Evolutionary conservation across 2,797 vertebrate species (phyloP).

Genomic region (Etheostoma perlongum): DNA sequence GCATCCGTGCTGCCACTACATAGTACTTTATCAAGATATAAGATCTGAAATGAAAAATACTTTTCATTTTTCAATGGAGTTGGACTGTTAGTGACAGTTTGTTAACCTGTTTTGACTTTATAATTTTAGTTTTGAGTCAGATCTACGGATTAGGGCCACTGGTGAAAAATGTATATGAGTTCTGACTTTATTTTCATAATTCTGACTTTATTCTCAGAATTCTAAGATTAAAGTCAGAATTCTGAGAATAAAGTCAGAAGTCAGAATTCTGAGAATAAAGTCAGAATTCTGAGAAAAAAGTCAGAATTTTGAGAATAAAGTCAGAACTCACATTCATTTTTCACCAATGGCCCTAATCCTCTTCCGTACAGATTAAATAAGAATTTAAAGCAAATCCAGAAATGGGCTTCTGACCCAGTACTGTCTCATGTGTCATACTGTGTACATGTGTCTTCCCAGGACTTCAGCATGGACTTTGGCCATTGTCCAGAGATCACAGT

Average conservation of each 20-base stretch:
- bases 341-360: no score
- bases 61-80: background rate
- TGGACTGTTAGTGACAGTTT: slow-evolving; percentile 6
- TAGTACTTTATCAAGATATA: background rate
- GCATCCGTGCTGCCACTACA: background rate
- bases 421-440: slow-evolving; percentile 10
- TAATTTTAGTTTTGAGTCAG: background rate
- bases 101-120: background rate
- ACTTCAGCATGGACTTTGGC: slow-evolving; percentile 94
- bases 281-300: no score
- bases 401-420: background rate
- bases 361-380: background rate
- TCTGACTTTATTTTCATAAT: no score
- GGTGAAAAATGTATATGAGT: no score
- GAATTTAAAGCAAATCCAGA: background rate
- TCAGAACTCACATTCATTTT: no score
- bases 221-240: no score
- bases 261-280: no score
- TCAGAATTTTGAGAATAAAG: no score
- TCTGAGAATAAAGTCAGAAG: no score
- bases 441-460: slow-evolving; percentile 80
- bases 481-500: slow-evolving; percentile 98
- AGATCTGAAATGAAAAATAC: background rate
- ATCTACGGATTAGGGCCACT: background rate
- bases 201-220: no score